Evolutionary conservation across 2,888 invertebrate species (phyloP), one percentile per base, ranked within the genome.

Genomic region (Zootermopsis nevadensis): DNA sequence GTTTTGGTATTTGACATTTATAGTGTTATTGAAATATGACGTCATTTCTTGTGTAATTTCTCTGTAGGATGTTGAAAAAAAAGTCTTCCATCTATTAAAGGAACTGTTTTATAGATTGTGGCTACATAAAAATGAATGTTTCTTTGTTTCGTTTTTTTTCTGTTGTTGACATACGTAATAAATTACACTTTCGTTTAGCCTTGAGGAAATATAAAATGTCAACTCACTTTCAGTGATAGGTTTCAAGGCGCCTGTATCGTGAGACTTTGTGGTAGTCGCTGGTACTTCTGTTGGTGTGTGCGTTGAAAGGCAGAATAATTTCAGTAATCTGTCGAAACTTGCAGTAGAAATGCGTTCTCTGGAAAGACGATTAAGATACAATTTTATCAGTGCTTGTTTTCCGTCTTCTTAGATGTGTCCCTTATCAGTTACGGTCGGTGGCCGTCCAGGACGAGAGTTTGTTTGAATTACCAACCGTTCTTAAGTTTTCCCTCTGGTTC

Each of bases 131-230:
- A 19, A 55, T 42, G 15, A 55, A 24, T 22, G 55, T 55, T 4
- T 10, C 55, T 24, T 55, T 55, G 6, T 55, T 55, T n/a, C n/a
- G n/a, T n/a, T 55, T 24, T 60, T 60, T 48, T 27, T 8, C 6
- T 60, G 0, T n/a, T 76, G 42, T 42, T 76, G 76, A 76, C 76
- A 76, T 76, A 35, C 27, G 76, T 48, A 76, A 76, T 76, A 76
- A 76, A 76, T 76, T 76, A n/a, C 76, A 76, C 19, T 76, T 76
- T 38, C 60, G 24, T 12, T 27, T 60, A 60, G 60, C 60, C 60
- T 60, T 60, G n/a, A 60, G 60, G 27, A 60, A 60, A n/a, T 12
- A 60, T 27, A 60, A 48, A 48, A n/a, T 27, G 60, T 60, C 60
- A 60, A n/a, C 27, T 27, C n/a, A 60, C 27, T 60, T 60, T 2